These are phyloP conservation scores for Zootoca vivipara DNA, from an alignment of 2,113 vertebrate genomes.

Conservation along the genomic window DNA sequence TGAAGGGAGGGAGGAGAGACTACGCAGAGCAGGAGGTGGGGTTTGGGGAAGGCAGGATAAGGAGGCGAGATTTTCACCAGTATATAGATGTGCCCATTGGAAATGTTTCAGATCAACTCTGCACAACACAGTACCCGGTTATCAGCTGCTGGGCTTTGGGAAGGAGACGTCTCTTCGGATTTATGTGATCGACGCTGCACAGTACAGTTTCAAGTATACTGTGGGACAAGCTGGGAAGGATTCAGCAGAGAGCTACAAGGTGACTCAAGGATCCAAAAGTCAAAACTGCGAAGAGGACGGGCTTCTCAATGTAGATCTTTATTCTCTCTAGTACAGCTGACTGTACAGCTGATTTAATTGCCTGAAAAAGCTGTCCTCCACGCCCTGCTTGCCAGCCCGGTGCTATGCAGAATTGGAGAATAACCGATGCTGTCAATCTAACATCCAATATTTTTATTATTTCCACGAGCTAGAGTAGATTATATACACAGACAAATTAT, in stretches of 20 bases:
- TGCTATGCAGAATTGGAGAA: too few relatives aligned
- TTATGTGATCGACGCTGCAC: background rate
- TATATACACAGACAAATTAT: too few relatives aligned
- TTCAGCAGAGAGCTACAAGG: background rate
- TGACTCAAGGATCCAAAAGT: background rate
- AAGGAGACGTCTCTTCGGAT: background rate
- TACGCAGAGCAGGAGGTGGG: background rate
- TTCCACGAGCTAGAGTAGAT: too few relatives aligned
- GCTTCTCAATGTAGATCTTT: too few relatives aligned
- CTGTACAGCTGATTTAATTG: background rate
- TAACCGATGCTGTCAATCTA: too few relatives aligned
- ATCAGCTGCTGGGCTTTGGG: background rate
- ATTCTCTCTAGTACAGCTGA: background rate
- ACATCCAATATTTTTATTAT: too few relatives aligned
- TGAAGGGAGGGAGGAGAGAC: background rate
- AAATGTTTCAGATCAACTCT: constrained; percentile 21
- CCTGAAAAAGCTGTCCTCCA: too few relatives aligned
- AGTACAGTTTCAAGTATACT: background rate
- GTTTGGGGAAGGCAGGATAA: background rate
- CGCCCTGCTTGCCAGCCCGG: too few relatives aligned
- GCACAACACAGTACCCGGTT: background rate
- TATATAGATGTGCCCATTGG: constrained; percentile 40
- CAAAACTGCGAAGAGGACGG: too few relatives aligned
- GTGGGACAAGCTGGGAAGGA: background rate
- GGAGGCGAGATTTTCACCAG: constrained; percentile 41